phyloP scores from a whole-genome alignment of 2,113 vertebrate genomes.

The Austrofundulus limnaeus region DNA sequence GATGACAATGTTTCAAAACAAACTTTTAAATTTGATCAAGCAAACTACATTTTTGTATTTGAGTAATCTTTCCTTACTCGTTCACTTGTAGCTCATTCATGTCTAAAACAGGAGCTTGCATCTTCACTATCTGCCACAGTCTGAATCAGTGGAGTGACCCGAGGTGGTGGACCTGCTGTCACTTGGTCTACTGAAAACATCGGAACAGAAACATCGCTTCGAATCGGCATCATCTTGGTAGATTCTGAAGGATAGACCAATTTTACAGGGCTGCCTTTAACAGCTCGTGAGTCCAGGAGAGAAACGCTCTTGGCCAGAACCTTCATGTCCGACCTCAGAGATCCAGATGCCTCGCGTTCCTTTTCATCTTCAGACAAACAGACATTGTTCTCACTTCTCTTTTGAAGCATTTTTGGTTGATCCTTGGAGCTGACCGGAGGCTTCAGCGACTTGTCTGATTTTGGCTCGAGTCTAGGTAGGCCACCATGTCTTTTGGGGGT shows the following conservation, averaged over 20 bases:
- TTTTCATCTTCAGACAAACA: not conserved
- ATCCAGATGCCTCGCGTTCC: slow-evolving; percentile 8
- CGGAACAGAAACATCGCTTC: slow-evolving; percentile 16
- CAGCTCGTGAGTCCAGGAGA: slow-evolving; percentile 27
- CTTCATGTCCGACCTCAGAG: slow-evolving; percentile 57
- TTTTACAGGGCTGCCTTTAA: not conserved
- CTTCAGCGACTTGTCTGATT: not conserved
- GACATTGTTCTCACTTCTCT: not conserved
- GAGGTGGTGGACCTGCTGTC: slow-evolving; percentile 19
- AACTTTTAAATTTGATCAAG: not conserved
- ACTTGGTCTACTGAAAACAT: slow-evolving; percentile 40
- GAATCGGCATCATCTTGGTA: slow-evolving; percentile 36
- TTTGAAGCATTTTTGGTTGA: not conserved
- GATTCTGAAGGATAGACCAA: not conserved
- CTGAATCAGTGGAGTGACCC: slow-evolving; percentile 29
- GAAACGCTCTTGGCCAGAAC: slow-evolving; percentile 73
- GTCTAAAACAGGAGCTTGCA: not conserved
- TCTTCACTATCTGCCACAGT: not conserved
- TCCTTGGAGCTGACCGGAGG: slow-evolving; percentile 12
- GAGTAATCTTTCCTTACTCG: not conserved
- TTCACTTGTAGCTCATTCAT: not conserved
- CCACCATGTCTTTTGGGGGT: not conserved
- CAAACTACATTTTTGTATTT: not conserved
- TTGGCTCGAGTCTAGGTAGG: slow-evolving; percentile 18
- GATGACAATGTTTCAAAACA: not conserved